A percentile compares a stretch with the other conserved stretches of the same genome.
Evolutionary conservation across 2,888 invertebrate genomes (phyloP).

Genomic region (Mongoloraphidia duomilia): DNA sequence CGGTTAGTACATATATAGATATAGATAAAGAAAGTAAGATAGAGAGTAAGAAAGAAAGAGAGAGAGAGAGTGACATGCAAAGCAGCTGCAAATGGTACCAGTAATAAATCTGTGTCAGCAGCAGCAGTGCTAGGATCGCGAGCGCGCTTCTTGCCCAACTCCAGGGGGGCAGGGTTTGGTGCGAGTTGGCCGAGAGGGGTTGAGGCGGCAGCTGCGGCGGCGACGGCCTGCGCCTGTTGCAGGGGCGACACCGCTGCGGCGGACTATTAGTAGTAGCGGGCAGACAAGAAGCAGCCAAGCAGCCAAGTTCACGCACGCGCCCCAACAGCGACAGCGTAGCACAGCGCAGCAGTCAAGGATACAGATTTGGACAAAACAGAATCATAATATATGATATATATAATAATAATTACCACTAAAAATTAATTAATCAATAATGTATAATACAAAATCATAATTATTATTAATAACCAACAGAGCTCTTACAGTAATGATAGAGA

Average conservation of each 20-base stretch:
- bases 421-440: no score
- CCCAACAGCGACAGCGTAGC: conserved; percentile 20
- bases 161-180: conserved; percentile 56
- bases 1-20: not conserved
- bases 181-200: conserved; percentile 37
- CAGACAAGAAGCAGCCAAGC: conserved; percentile 24
- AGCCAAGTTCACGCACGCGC: conserved; percentile 28
- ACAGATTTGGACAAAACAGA: not conserved
- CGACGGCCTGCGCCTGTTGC: conserved; percentile 45
- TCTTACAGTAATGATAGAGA: no score
- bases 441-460: no score
- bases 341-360: conserved; percentile 1
- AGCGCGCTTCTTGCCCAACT: conserved; percentile 93
- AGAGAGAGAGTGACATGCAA: conserved; percentile 42
- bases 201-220: conserved; percentile 46
- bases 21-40: conserved; percentile 22
- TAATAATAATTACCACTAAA: no score
- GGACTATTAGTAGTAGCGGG: conserved; percentile 35
- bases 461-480: no score
- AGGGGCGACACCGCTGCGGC: conserved; percentile 38
- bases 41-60: conserved; percentile 22
- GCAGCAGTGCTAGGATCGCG: conserved; percentile 46
- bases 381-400: not conserved
- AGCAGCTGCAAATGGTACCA: conserved; percentile 67
- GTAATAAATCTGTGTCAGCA: conserved; percentile 77